These are phyloP conservation scores for Mimas tiliae DNA, from an alignment of 2,888 invertebrate species.

Conservation along the genomic window DNA sequence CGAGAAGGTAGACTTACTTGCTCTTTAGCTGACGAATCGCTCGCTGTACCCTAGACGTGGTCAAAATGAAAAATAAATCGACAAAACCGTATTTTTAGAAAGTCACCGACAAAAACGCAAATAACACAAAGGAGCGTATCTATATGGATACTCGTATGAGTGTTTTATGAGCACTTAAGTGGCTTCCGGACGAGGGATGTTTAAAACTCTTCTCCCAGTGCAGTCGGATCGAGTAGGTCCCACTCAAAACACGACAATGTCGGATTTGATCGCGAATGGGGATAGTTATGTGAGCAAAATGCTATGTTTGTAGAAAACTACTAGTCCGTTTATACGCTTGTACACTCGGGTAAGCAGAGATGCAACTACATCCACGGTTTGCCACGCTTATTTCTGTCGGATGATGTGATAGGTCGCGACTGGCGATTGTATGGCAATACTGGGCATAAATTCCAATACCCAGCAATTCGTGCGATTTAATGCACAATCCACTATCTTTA, in stretches of 20 bases:
- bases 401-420: no score
- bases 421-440: no score
- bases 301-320: constrained; percentile 55
- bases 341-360: no score
- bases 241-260: constrained; percentile 73
- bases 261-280: constrained; percentile 63
- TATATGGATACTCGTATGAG: constrained; percentile 67
- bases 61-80: no score
- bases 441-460: no score
- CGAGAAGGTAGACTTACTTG: no score
- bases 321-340: not conserved
- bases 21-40: no score
- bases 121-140: constrained; percentile 63
- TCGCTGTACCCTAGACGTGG: no score
- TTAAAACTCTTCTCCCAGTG: constrained; percentile 66
- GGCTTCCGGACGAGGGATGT: constrained; percentile 70
- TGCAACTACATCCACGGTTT: no score
- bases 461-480: no score
- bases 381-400: no score
- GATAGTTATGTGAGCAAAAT: constrained; percentile 59
- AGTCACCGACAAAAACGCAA: constrained; percentile 51
- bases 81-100: constrained; percentile 32
- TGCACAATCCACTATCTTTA: no score
- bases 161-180: constrained; percentile 80
- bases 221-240: constrained; percentile 59